A percentile compares a stretch with the other conserved stretches of the same genome.
Conservation (phyloP, 2,888 invertebrate species). For the Copidosoma aretas region DNA sequence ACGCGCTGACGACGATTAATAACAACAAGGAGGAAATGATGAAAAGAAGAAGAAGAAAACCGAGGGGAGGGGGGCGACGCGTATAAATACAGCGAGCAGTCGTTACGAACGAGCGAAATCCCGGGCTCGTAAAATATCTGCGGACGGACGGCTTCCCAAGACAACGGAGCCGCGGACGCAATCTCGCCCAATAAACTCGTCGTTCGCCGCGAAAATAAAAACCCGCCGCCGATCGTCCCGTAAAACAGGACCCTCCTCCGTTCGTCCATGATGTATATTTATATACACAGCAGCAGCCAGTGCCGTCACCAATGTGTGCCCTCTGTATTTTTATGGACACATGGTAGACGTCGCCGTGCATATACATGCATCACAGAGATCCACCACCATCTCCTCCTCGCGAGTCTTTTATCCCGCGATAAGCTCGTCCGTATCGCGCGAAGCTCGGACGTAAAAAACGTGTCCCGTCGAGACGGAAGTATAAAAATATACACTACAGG, state of each 20-base stretch:
- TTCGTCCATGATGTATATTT: background rate
- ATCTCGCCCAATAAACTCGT: constrained; percentile 35
- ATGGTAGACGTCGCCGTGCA: too few species aligned
- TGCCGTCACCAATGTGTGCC: too few species aligned
- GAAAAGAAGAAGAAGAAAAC: background rate
- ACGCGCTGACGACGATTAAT: background rate
- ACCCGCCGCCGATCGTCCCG: constrained; percentile 34
- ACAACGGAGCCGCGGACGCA: constrained; percentile 16
- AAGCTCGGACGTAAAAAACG: background rate
- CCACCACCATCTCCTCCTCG: too few species aligned
- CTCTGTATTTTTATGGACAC: too few species aligned
- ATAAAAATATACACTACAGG: too few species aligned
- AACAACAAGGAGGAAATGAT: background rate
- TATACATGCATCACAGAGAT: too few species aligned
- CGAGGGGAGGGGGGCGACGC: background rate
- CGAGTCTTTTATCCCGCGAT: constrained; percentile 9
- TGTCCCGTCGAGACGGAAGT: too few species aligned
- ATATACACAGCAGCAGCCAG: too few species aligned
- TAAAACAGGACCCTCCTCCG: constrained; percentile 25
- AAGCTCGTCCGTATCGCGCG: background rate
- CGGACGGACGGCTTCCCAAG: constrained; percentile 5
- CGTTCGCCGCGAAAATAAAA: constrained; percentile 28
- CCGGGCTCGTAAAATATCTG: constrained; percentile 25
- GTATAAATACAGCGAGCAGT: too few species aligned
- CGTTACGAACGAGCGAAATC: background rate